A percentile compares a stretch with the other conserved stretches of the same genome.
Conservation (phyloP, 2,888 invertebrate species). For the Pecten maximus region DNA sequence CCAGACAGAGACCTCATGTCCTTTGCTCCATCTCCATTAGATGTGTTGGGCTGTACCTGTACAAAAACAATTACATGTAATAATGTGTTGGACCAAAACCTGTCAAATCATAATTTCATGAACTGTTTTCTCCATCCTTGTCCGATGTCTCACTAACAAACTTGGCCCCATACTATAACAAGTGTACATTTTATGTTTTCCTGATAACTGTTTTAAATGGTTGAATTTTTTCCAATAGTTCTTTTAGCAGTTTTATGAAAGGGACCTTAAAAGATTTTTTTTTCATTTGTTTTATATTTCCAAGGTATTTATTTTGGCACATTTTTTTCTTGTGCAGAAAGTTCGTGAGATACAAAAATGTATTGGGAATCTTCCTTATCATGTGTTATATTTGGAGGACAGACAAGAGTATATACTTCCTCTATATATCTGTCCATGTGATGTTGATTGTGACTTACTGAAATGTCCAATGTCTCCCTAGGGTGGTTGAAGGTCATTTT, state of each 20-base stretch:
- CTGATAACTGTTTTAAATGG: no score
- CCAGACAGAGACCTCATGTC: conserved; percentile 89
- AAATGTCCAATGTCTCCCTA: conserved; percentile 78
- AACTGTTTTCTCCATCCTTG: not conserved
- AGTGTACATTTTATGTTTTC: no score
- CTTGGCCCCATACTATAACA: no score
- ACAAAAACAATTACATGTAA: conserved; percentile 15
- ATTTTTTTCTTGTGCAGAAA: no score
- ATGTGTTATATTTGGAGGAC: not conserved
- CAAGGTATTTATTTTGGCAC: no score
- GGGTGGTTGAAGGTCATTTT: conserved; percentile 80
- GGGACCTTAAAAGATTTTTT: no score
- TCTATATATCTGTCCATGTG: not conserved
- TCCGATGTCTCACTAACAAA: no score
- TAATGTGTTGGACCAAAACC: not conserved
- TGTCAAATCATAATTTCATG: not conserved
- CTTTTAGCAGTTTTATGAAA: no score
- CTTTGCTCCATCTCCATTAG: conserved; percentile 65
- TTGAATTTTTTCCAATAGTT: no score
- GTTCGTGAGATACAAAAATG: no score
- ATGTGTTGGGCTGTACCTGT: conserved; percentile 69
- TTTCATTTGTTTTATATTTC: no score
- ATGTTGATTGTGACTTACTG: conserved; percentile 70
- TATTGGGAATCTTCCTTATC: not conserved
- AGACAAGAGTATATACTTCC: not conserved